Evolutionary conservation across 2,888 invertebrate species (phyloP).

Genomic region (Beris chalybata): DNA sequence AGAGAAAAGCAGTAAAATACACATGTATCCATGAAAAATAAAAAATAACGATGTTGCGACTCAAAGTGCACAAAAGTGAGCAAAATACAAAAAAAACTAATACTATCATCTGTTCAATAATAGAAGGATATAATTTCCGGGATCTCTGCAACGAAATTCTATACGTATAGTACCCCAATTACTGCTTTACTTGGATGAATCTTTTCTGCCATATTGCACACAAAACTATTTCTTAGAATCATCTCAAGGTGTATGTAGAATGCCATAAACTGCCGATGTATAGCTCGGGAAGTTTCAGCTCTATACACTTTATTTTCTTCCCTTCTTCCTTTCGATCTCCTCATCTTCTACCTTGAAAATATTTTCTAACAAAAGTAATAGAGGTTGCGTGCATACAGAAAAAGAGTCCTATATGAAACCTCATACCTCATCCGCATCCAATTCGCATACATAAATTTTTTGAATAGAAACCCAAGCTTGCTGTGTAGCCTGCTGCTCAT

Average conservation of each 20-base stretch:
- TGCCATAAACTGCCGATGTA: slow-evolving; percentile 2
- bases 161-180: slow-evolving; percentile 13
- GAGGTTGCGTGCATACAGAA: background rate
- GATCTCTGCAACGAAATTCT: slow-evolving; percentile 23
- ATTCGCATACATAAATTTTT: slow-evolving; percentile 5
- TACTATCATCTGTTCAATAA: slow-evolving; percentile 16
- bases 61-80: too few relatives aligned
- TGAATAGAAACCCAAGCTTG: slow-evolving; percentile 7
- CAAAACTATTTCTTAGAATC: slow-evolving; percentile 18
- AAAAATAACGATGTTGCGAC: too few relatives aligned
- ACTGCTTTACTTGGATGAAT: slow-evolving; percentile 5
- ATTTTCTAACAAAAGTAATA: slow-evolving; percentile 4
- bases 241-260: slow-evolving; percentile 7
- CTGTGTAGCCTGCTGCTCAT: slow-evolving; percentile 15
- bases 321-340: background rate
- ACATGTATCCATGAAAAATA: too few relatives aligned
- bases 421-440: slow-evolving; percentile 4
- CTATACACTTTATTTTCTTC: too few relatives aligned
- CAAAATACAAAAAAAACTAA: too few relatives aligned
- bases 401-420: slow-evolving; percentile 1
- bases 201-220: background rate
- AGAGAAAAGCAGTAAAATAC: too few relatives aligned
- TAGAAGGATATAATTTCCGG: slow-evolving; percentile 24
- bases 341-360: slow-evolving; percentile 4
- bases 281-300: too few relatives aligned